Evolutionary conservation across 2,888 invertebrate species (phyloP).

Genomic region (Catocala fraxini): DNA sequence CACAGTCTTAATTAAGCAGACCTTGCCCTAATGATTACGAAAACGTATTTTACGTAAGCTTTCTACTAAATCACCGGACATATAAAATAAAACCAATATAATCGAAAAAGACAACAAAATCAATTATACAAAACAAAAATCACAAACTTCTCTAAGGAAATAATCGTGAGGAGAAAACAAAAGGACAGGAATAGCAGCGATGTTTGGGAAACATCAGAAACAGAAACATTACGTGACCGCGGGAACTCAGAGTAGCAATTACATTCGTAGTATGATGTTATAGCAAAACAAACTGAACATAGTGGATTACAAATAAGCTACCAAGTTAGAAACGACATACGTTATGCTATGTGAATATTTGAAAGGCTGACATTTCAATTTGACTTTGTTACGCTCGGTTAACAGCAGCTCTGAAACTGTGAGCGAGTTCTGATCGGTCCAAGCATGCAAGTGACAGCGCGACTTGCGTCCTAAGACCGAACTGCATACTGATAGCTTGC

Average conservation of each 20-base stretch:
- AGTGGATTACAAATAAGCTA: slow-evolving; percentile 38
- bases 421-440: slow-evolving; percentile 57
- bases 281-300: slow-evolving; percentile 32
- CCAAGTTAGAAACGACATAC: slow-evolving; percentile 32
- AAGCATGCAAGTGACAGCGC: slow-evolving; percentile 57
- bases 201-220: slow-evolving; percentile 6
- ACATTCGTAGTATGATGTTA: slow-evolving; percentile 8
- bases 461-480: slow-evolving; percentile 20
- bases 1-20: too few relatives aligned
- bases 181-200: neutral
- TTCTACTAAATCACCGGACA: too few relatives aligned
- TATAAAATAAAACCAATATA: neutral
- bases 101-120: neutral
- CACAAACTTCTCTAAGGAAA: neutral
- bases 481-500: slow-evolving; percentile 29
- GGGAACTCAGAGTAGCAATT: slow-evolving; percentile 9
- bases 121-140: neutral
- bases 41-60: too few relatives aligned
- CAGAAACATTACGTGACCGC: slow-evolving; percentile 12
- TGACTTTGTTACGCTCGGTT: slow-evolving; percentile 71
- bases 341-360: slow-evolving; percentile 58
- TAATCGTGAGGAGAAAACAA: slow-evolving; percentile 2
- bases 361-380: slow-evolving; percentile 79
- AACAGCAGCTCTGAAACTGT: slow-evolving; percentile 47
- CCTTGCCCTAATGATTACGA: too few relatives aligned